Conservation (phyloP, 2,888 invertebrate genomes). For the Acronicta psi region DNA sequence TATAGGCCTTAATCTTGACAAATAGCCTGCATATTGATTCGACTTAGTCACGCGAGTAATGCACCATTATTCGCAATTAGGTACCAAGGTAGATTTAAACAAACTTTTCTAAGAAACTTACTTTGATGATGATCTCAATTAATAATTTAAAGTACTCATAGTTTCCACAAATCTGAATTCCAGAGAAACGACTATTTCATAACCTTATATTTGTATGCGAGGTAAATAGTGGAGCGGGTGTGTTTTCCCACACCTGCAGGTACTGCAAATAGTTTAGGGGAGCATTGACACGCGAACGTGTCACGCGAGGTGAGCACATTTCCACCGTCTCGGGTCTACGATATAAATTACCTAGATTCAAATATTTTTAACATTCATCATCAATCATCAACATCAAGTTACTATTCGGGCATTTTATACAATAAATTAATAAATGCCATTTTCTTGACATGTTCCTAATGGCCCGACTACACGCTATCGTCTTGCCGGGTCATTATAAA, state of each 20-base stretch:
- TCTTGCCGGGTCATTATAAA: too few relatives aligned
- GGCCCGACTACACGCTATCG: too few relatives aligned
- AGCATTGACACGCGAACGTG: conserved; percentile 31
- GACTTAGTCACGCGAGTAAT: conserved; percentile 37
- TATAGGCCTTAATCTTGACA: conserved; percentile 25
- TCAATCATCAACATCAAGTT: conserved; percentile 10
- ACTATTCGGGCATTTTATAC: too few relatives aligned
- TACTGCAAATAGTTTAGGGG: conserved; percentile 5
- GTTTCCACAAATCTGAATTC: conserved; percentile 16
- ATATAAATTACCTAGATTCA: conserved; percentile 34
- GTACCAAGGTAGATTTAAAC: not conserved
- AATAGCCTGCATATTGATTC: conserved; percentile 31
- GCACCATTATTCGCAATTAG: conserved; percentile 17
- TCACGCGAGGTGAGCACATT: conserved; percentile 42
- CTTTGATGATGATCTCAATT: conserved; percentile 12
- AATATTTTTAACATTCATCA: too few relatives aligned
- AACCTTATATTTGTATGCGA: not conserved
- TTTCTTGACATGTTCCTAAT: too few relatives aligned
- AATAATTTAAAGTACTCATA: conserved; percentile 9
- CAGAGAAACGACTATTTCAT: not conserved
- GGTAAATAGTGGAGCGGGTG: conserved; percentile 8
- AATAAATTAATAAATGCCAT: too few relatives aligned
- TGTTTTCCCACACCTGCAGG: conserved; percentile 21
- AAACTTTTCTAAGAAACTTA: conserved; percentile 34
- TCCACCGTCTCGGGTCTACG: conserved; percentile 19